Conservation (phyloP, 2,113 vertebrate genomes). For the Etheostoma cragini region DNA sequence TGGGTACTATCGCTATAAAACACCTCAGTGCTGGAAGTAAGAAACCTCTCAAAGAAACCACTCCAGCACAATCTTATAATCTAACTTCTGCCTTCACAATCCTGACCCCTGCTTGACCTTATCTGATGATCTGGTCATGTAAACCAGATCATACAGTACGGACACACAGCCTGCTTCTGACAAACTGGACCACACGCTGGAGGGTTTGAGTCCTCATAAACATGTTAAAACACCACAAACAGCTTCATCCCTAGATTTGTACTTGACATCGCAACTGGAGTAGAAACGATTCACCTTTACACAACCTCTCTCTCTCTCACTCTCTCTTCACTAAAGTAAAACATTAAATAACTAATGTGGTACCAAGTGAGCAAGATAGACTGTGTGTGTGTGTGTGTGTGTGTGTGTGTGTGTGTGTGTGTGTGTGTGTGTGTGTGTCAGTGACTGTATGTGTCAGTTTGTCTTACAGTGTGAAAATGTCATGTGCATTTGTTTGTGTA, state of each 20-base stretch:
- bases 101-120: background rate
- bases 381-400: background rate
- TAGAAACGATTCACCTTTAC: background rate
- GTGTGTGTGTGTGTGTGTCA: conserved; percentile 4
- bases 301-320: background rate
- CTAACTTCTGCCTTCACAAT: background rate
- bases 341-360: background rate
- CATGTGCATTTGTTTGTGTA: conserved; percentile 16
- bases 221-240: background rate
- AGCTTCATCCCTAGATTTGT: background rate
- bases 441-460: background rate
- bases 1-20: too few species aligned
- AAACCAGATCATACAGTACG: background rate
- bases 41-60: too few species aligned
- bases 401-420: background rate
- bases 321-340: background rate
- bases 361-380: background rate
- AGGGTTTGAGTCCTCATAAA: background rate
- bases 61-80: too few species aligned
- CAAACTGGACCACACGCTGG: background rate
- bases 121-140: background rate
- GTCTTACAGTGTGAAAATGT: background rate
- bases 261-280: background rate
- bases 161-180: background rate
- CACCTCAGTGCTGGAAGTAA: too few species aligned